These are phyloP conservation scores for Exocentrus adspersus DNA, from an alignment of 2,888 invertebrate species.

Conservation along the genomic window DNA sequence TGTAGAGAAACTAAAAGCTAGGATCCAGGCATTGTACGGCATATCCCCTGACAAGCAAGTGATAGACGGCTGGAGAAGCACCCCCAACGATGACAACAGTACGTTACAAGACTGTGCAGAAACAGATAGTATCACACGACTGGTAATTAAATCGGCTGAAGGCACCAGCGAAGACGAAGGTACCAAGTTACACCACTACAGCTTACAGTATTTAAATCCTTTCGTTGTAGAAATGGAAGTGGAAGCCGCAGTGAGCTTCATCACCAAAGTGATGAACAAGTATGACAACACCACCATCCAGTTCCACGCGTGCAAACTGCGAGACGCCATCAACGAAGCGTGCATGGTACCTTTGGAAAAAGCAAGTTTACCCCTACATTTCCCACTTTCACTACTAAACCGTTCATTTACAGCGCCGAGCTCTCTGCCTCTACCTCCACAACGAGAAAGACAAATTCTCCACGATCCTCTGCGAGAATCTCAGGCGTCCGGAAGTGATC, in stretches of 20 bases:
- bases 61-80: constrained; percentile 41
- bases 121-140: constrained; percentile 32
- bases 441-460: constrained; percentile 50
- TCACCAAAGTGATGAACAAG: constrained; percentile 35
- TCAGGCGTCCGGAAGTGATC: constrained; percentile 43
- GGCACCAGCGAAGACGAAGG: not conserved
- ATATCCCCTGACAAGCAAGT: constrained; percentile 43
- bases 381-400: too few relatives aligned
- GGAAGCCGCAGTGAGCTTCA: constrained; percentile 42
- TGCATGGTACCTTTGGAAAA: constrained; percentile 35
- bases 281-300: constrained; percentile 17
- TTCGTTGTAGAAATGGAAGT: constrained; percentile 36
- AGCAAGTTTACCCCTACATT: too few relatives aligned
- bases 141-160: constrained; percentile 32
- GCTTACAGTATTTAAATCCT: too few relatives aligned
- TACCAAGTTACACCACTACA: too few relatives aligned
- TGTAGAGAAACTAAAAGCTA: constrained; percentile 69
- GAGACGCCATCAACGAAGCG: constrained; percentile 44
- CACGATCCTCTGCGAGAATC: constrained; percentile 46
- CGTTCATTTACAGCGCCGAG: constrained; percentile 51
- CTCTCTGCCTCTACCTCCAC: constrained; percentile 52
- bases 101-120: constrained; percentile 39
- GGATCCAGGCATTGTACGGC: constrained; percentile 35
- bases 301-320: constrained; percentile 45
- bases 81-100: constrained; percentile 39